phyloP scores from a whole-genome alignment of 2,888 invertebrate genomes.

The Dichetophora obliterata region DNA sequence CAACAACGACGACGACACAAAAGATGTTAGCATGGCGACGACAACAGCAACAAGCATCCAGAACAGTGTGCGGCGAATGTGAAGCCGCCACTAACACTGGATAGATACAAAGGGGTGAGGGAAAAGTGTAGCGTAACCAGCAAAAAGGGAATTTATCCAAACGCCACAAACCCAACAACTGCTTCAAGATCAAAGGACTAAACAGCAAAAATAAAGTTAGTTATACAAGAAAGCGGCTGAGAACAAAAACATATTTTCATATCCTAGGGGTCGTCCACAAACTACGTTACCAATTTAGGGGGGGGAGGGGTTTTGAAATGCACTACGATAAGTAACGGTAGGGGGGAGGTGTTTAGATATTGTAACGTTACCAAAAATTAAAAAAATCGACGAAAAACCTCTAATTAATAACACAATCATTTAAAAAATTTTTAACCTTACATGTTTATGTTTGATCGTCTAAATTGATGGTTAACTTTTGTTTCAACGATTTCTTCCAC shows the following conservation, averaged over 20 bases:
- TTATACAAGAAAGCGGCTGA: not conserved
- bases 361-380: too few species aligned
- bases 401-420: too few species aligned
- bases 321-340: too few species aligned
- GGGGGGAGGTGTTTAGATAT: too few species aligned
- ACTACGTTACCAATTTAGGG: too few species aligned
- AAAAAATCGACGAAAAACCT: too few species aligned
- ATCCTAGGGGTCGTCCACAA: too few species aligned
- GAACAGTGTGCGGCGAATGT: slow-evolving; percentile 43
- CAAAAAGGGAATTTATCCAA: slow-evolving; percentile 34
- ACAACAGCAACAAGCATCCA: slow-evolving; percentile 39
- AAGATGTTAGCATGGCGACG: slow-evolving; percentile 43
- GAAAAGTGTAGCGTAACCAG: slow-evolving; percentile 12
- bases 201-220: slow-evolving; percentile 1
- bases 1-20: slow-evolving; percentile 51
- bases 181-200: not conserved
- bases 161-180: slow-evolving; percentile 24
- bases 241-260: not conserved
- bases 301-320: too few species aligned
- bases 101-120: slow-evolving; percentile 3
- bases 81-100: slow-evolving; percentile 28
- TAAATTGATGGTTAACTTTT: too few species aligned
- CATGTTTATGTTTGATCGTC: too few species aligned
- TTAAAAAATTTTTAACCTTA: too few species aligned
- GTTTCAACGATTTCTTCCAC: too few species aligned